Evolutionary conservation across 2,888 invertebrate genomes (phyloP), one percentile per base, ranked within the genome.

Genomic region (Callyntrura sp.): DNA sequence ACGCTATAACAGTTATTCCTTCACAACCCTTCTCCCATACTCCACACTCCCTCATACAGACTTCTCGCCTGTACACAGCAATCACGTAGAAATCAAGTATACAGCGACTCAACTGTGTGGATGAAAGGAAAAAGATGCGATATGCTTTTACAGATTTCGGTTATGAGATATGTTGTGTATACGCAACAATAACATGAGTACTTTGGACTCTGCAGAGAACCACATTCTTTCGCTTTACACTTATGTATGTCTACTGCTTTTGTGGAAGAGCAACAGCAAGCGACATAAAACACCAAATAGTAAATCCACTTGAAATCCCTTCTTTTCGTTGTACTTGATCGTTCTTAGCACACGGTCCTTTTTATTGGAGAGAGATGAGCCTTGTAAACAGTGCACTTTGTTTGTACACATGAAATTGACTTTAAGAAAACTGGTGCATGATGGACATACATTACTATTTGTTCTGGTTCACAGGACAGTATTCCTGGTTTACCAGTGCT

Each of bases 391-490:
- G 11, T 17, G 14, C 23, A 81, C 43, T 25, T 60, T 12, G 28
- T 14, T 81, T 43, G 28, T 45, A 70, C 20, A 35, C 20, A 45
- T 4, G 14, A 70, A 45, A 17, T 70, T 84, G 57, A 84, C 57
- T 84, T 76, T 60, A 85, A 73, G 73, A 85, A 85, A 68, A 55
- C 68, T 57, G 60, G 60, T 60, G 43, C 60, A 76, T 85, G 85
- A 68, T 81, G 83, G 60, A 68, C 17, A n/a, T 51, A 55, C 70
- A 84, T 68, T 25, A 84, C 51, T 25, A 68, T 84, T 70, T 84
- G n/a, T 9, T 84, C 35, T 55, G 51, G 83, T 62, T 82, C 43
- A 68, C 43, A 4, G 43, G 4, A n/a, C n/a, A n/a, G n/a, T n/a
- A n/a, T n/a, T n/a, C 11, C 23, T 65, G n/a, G n/a, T n/a, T n/a